phyloP scores from a whole-genome alignment of 2,113 vertebrate genomes.

The Crotalus tigris region DNA sequence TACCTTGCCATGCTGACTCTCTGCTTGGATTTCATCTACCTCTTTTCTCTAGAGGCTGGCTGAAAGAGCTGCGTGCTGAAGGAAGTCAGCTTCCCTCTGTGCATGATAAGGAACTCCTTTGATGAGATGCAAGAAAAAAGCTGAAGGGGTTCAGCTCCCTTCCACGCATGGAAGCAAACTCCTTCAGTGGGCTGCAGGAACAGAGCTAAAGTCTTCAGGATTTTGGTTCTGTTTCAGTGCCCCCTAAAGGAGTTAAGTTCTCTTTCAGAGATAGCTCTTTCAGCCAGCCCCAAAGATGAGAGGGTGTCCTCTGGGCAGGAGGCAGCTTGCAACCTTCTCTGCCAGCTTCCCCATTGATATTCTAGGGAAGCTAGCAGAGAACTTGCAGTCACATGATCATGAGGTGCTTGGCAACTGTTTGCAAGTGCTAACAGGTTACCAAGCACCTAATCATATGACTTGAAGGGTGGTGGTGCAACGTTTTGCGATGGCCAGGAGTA shows the following conservation, averaged over 20 bases:
- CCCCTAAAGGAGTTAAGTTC: too few species aligned
- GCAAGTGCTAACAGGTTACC: background rate
- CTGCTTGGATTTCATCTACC: background rate
- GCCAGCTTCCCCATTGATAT: background rate
- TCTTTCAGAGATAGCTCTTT: background rate
- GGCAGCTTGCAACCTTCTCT: background rate
- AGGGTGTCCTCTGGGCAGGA: background rate
- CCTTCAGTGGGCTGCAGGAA: background rate
- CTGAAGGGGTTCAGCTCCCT: background rate
- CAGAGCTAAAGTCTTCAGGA: too few species aligned
- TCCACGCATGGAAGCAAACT: background rate
- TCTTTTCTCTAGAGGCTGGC: background rate
- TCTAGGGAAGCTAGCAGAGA: background rate
- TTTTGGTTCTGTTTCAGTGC: too few species aligned
- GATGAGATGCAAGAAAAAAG: background rate
- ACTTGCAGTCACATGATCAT: background rate
- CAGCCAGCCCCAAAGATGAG: background rate
- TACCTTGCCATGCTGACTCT: background rate
- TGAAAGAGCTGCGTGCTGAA: background rate
- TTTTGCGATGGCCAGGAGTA: background rate
- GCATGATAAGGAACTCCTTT: background rate
- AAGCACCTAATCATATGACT: background rate
- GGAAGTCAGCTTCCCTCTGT: background rate
- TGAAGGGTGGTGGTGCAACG: background rate
- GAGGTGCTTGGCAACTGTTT: too few species aligned